Base-by-base conservation (phyloP, 2,797 vertebrate genomes). In the Mormyrops attenuatus region DNA sequence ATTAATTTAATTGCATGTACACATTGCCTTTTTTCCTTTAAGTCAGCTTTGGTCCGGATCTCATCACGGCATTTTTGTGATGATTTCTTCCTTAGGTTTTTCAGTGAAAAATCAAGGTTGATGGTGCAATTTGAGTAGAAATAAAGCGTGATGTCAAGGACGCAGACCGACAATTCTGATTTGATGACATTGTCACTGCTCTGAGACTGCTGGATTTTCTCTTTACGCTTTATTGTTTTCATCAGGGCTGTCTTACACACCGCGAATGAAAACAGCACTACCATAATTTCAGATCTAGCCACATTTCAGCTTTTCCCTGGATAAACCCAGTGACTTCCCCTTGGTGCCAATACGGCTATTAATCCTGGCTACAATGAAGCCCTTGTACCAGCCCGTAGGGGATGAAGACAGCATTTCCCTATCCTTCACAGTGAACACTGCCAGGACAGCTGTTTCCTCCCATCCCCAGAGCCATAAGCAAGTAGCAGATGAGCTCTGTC, bases 361-460 rank as follows among this genome's bases (percentile, higher is more conserved):
- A 53, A 63, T 84, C 53, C 53, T n/a, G 82, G 55, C 57, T 44
- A 66, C 55, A 66, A 47, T 44, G n/a, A 30, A 20, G 15, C 80
- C 30, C 22, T 44, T n/a, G 5, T 85, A 22, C 47, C 80, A 50
- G 15, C 55, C 82, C 82, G 3, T 38, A 53, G 34, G 34, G 34
- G 53, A 84, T 38, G 53, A 47, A 60, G 88, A 60, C 52, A 44
- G 52, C 7, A 38, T 55, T 80, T 5, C 34, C 9, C 73, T 60
- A 38, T 89, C 38, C 88, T 84, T 13, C 73, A 50, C 73, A 30
- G 80, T 30, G 22, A 5, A 77, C n/a, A 11, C 88, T 20, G 80
- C 88, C 89, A 89, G 53, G 4, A 11, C 53, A 85, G 57, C 89
- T 89, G 89, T 13, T 66, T 89, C 88, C 88, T 89, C 52, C 26